Base-by-base conservation (phyloP, 2,797 vertebrate species). In the Cirrhinus mrigala region DNA sequence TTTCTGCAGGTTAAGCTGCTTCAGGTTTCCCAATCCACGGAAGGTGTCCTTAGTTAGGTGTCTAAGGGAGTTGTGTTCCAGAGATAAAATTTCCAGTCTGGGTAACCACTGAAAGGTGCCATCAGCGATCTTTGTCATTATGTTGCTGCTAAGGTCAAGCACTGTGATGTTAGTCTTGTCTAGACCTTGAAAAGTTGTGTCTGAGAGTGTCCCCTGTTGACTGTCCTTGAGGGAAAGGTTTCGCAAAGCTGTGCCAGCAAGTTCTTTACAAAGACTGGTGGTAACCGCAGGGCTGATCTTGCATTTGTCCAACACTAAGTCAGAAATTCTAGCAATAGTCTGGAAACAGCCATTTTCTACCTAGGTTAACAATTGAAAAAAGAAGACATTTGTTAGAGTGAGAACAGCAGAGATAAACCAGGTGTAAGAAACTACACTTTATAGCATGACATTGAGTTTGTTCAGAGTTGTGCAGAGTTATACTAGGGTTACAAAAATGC, bases 81-180 rank as follows among this genome's bases (percentile, higher is more conserved):
- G 90, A 82, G 92, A 93, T 27, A 99, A 93, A 84, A 90, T 89
- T 16, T 96, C 88, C 87, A 99, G 95, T 81, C 77, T 85, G 6
- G 94, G 71, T 79, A 99, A 93, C 95, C 95, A 97, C 11, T 88
- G 91, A 91, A 99, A 97, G 2, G 97, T 95, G n/a, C 93, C 85
- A 0, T 95, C 85, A 74, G 91, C 92, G 77, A 98, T 92, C 29
- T 75, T 71, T 3, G 48, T 88, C 52, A 99, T 91, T 46, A 1
- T 71, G 68, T 98, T 99, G 27, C 48, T 50, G 16, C 97, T 96
- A 77, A 99, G 93, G 88, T 99, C 96, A 16, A 99, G 91, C 74
- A 66, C 18, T 1, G 92, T 97, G 20, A 99, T 90, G 68, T 96
- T 96, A 16, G 96, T 97, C 83, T 90, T 86, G 68, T 93, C 86